phyloP scores from a whole-genome alignment of 2,113 vertebrate species.

The Cheilinus undulatus region DNA sequence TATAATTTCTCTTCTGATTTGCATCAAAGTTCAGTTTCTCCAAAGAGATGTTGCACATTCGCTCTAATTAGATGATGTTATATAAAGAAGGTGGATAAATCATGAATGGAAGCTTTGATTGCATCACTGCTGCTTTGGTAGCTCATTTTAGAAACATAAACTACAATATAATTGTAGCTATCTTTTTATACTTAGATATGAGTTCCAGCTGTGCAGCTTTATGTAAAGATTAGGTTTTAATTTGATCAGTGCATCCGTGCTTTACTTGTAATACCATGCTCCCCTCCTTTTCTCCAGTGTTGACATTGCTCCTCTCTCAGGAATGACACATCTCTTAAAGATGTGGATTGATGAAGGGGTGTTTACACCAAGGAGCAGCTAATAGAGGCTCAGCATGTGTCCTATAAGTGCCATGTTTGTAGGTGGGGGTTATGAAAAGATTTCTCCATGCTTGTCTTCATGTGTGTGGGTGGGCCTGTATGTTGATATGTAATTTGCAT shows the following conservation, averaged over 20 bases:
- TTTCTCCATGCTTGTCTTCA: not conserved
- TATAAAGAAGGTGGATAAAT: too few relatives aligned
- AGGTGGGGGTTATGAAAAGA: slow-evolving; percentile 7
- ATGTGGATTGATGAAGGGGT: slow-evolving; percentile 13
- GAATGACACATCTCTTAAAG: slow-evolving; percentile 14
- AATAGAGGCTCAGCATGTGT: slow-evolving; percentile 22
- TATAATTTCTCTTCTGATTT: too few relatives aligned
- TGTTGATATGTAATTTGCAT: slow-evolving; percentile 33
- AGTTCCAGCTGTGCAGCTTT: not conserved
- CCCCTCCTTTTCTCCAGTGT: not conserved
- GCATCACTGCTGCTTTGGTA: not conserved
- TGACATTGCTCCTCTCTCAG: not conserved
- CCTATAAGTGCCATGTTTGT: not conserved
- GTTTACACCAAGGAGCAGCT: slow-evolving; percentile 23
- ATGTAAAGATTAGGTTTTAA: not conserved
- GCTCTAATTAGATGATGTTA: too few relatives aligned
- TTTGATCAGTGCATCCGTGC: not conserved
- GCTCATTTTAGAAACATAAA: not conserved
- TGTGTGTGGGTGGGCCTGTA: slow-evolving; percentile 5
- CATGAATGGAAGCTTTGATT: too few relatives aligned
- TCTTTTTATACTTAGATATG: not conserved
- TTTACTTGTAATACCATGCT: not conserved
- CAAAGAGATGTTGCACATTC: too few relatives aligned
- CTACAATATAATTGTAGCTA: not conserved
- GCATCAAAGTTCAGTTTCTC: too few relatives aligned